Percentiles rank a stretch among this genome's conserved stretches.
These are phyloP conservation scores for Drosophila diplacantha DNA, from an alignment of 2,888 invertebrate species.

Conservation along the genomic window DNA sequence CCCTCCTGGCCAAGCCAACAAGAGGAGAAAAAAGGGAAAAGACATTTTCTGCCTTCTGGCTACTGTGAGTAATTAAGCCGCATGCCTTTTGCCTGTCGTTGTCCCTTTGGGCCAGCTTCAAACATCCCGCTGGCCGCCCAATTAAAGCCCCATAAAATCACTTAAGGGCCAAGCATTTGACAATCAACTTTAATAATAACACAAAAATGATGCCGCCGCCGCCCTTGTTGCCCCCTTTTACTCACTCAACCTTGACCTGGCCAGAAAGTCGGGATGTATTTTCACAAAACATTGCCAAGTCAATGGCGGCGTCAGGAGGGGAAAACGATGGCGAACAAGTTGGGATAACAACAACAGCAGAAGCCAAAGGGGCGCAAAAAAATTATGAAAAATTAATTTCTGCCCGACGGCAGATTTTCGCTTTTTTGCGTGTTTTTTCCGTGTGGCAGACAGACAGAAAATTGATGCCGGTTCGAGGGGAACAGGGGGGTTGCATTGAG, in stretches of 20 bases:
- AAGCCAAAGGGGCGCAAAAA: slow-evolving; percentile 65
- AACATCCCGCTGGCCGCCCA: slow-evolving; percentile 51
- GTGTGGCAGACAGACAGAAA: slow-evolving; percentile 53
- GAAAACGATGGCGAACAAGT: slow-evolving; percentile 57
- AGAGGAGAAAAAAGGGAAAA: slow-evolving; percentile 4
- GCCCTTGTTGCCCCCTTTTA: slow-evolving; percentile 9
- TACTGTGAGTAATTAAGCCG: slow-evolving; percentile 66
- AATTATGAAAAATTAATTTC: slow-evolving; percentile 73
- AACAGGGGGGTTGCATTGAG: slow-evolving; percentile 14
- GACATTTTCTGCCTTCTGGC: slow-evolving; percentile 38
- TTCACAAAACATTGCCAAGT: slow-evolving; percentile 46
- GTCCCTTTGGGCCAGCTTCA: slow-evolving; percentile 45
- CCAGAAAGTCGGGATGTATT: slow-evolving; percentile 36
- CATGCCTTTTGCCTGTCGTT: slow-evolving; percentile 46
- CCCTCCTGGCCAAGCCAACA: slow-evolving; percentile 7
- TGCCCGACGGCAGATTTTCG: slow-evolving; percentile 63
- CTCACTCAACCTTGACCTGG: slow-evolving; percentile 63
- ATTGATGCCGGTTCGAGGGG: slow-evolving; percentile 60
- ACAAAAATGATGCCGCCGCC: slow-evolving; percentile 25
- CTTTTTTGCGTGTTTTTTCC: slow-evolving; percentile 31
- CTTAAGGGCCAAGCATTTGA: slow-evolving; percentile 66
- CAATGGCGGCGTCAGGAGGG: slow-evolving; percentile 8
- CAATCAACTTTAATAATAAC: slow-evolving; percentile 70
- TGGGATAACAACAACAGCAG: slow-evolving; percentile 62
- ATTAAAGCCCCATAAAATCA: slow-evolving; percentile 70